Percentiles rank a stretch among this genome's conserved stretches.
Conservation (phyloP, 53 echinoderm and acorn worm genomes). For the Stichopus horrens region DNA sequence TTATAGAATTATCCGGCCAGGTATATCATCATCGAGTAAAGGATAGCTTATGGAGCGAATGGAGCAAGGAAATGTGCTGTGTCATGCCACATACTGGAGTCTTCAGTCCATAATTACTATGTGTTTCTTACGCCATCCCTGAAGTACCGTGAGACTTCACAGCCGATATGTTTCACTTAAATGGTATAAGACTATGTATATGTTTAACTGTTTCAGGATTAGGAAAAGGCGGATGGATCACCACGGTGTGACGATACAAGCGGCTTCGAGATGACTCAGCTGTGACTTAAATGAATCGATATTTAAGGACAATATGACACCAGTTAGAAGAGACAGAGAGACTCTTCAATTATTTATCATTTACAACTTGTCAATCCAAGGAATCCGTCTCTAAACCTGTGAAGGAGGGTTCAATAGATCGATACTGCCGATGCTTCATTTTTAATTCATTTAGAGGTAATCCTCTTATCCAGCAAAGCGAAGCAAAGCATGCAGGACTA, state of each 20-base stretch:
- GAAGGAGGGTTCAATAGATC: slow-evolving; percentile 11
- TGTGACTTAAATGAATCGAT: not conserved
- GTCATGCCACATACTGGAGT: no score
- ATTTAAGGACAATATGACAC: slow-evolving; percentile 10
- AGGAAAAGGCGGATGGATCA: no score
- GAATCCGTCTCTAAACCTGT: not conserved
- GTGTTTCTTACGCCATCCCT: no score
- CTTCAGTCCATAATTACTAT: no score
- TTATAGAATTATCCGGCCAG: no score
- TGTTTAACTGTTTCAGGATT: no score
- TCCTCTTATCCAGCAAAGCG: slow-evolving; percentile 7
- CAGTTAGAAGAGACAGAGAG: not conserved
- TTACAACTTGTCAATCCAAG: not conserved
- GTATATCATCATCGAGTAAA: no score
- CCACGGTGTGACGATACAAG: not conserved
- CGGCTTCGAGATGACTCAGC: not conserved
- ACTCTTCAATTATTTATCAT: slow-evolving; percentile 5
- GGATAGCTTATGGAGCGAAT: no score
- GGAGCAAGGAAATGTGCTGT: no score
- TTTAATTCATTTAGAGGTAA: slow-evolving; percentile 23
- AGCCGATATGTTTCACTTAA: no score
- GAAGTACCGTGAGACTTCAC: no score
- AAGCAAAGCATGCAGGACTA: not conserved
- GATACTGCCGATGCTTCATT: slow-evolving; percentile 23
- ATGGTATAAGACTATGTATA: no score